These are phyloP conservation scores for Platysternon megacephalum DNA, from an alignment of 2,113 vertebrate species.

Conservation along the genomic window DNA sequence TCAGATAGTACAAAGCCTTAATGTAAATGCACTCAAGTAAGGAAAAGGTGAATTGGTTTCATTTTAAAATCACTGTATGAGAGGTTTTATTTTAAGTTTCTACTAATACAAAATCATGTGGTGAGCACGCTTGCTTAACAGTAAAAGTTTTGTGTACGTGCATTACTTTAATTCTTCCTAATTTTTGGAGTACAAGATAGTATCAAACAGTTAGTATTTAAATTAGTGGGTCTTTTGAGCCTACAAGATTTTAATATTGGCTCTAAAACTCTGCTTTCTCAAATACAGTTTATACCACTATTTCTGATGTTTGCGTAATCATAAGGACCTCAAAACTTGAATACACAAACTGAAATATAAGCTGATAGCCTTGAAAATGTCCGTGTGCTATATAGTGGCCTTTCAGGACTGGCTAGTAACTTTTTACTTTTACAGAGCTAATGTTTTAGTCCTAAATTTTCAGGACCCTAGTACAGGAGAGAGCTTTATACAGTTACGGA, in stretches of 20 bases:
- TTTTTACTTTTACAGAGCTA: constrained; percentile 79
- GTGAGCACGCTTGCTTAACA: constrained; percentile 74
- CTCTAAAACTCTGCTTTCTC: constrained; percentile 66
- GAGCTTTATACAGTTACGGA: constrained; percentile 87
- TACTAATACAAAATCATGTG: constrained; percentile 77
- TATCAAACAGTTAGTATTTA: constrained; percentile 55
- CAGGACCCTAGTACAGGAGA: constrained; percentile 80
- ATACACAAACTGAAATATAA: constrained; percentile 75
- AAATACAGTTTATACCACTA: constrained; percentile 75
- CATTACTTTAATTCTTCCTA: constrained; percentile 70
- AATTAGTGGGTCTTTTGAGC: constrained; percentile 65
- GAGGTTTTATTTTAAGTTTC: constrained; percentile 59
- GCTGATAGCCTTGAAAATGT: constrained; percentile 80
- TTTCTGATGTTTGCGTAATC: constrained; percentile 73
- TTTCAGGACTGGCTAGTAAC: constrained; percentile 82
- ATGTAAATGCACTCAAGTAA: constrained; percentile 78
- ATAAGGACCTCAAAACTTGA: constrained; percentile 84
- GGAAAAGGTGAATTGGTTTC: constrained; percentile 63
- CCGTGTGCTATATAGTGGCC: constrained; percentile 80
- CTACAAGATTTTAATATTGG: constrained; percentile 52
- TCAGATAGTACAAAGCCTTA: constrained; percentile 84
- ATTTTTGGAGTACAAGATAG: constrained; percentile 49
- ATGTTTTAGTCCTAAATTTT: constrained; percentile 83
- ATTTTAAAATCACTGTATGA: constrained; percentile 37
- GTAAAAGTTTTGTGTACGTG: constrained; percentile 72